Base-by-base conservation (phyloP, 2,113 vertebrate species). In the Antigone vipio region DNA sequence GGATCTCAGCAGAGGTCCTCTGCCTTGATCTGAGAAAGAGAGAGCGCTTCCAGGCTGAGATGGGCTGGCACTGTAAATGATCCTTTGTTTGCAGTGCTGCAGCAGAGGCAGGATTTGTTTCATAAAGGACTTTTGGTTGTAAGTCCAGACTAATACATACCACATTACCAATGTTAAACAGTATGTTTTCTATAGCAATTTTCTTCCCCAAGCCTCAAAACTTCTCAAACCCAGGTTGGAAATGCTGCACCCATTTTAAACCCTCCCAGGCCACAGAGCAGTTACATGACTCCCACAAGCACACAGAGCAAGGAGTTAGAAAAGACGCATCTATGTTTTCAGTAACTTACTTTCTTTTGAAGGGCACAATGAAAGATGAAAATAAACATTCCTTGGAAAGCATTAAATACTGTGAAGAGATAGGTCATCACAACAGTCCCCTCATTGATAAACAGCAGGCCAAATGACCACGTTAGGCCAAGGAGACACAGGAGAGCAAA, bases 341-440 rank as follows among this genome's bases (percentile, higher is more conserved):
- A 55, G 22, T 34, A 47, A 98, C 99, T 98, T 98, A 99, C 99
- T 98, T 99, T 99, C 98, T 99, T 99, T 98, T 99, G 99, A 87
- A 99, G 99, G 56, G 99, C 98, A 97, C 99, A 99, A 94, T 99
- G 99, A 96, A 99, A 99, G 98, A 99, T 99, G 98, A 99, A 99
- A 98, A 99, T 99, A 97, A 99, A 99, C 99, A 99, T 98, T 97
- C 99, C 99, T 98, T 99, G 99, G 97, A 99, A 99, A 96, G 99
- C 98, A 98, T 99, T 99, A 98, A 99, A 99, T 96, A 99, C 99
- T 96, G 99, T 99, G 98, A 99, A 99, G 96, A 99, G 99, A 97
- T 99, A 99, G 1, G 99, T 99, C 99, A 99, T 99, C 96, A 99
- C 99, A 72, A 99, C 94, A 3, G 99, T 99, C 91, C 99, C 99